Base-by-base conservation (phyloP, 2,888 invertebrate species). In the Reticulitermes lucifugus region DNA sequence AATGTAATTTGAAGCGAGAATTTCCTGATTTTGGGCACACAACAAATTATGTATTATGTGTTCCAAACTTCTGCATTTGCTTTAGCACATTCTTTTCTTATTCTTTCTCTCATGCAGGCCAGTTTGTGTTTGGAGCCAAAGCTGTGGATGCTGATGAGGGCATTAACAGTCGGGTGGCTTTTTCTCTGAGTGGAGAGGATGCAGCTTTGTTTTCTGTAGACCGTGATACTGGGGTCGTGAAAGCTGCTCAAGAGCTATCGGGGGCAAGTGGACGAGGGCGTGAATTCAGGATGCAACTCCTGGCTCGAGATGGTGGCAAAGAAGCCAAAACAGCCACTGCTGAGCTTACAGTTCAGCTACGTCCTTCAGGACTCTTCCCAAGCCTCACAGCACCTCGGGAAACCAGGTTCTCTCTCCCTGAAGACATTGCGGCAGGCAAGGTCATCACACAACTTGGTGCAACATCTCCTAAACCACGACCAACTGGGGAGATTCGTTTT, bases 121-220 rank as follows among this genome's bases (percentile, higher is more conserved):
- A 97, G 89, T 98, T 98, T 91, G 96, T 98, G 43, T 96, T 97
- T 89, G 98, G 98, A 14, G 96, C 97, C 0, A 96, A 95, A 90
- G 98, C 98, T 0, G 92, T 93, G 10, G 98, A 98, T 90, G 93
- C 93, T 86, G 98, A 98, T 90, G 93, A 95, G 85, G 97, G 96
- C 0, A 91, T 93, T 0, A 98, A 98, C 90, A 96, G 97, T 84
- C 94, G 94, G 89, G 95, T 98, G 84, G 91, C 93, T 0, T 98
- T 98, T 90, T 94, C 93, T 83, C 92, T 98, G 10, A 94, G 94
- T 86, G 97, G 97, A 0, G 94, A 95, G 89, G 96, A 97, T 89
- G 93, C 95, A n/a, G 92, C 93, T 79, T 93, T 94, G 88, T 98
- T 98, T 89, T 92, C 92, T 21, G 95, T 98, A 83, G 95, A 98